Conservation (phyloP, 2,113 vertebrate genomes). For the Phyllopteryx taeniolatus region DNA sequence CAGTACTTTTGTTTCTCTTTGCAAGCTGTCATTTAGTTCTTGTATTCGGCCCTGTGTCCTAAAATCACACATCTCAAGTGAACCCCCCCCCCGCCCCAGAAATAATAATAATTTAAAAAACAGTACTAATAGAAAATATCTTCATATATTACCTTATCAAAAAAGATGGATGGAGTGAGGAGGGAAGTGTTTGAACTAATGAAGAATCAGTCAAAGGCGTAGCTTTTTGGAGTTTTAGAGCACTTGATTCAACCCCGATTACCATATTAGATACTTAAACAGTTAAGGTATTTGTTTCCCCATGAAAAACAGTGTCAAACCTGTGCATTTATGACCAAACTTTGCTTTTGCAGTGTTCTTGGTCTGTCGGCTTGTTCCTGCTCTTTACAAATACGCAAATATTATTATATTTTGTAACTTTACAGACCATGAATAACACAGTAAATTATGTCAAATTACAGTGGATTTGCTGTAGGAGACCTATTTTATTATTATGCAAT, state of each 20-base stretch:
- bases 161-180: too few relatives aligned
- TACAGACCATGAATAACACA: neutral
- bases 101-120: neutral
- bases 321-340: neutral
- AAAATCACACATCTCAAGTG: neutral
- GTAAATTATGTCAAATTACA: neutral
- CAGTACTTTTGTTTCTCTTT: constrained; percentile 30
- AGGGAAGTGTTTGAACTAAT: too few relatives aligned
- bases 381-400: neutral
- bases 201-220: too few relatives aligned
- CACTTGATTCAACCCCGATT: too few relatives aligned
- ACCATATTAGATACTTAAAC: too few relatives aligned
- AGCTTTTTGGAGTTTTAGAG: too few relatives aligned
- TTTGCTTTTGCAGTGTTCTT: neutral
- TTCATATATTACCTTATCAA: too few relatives aligned
- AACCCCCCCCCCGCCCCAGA: neutral
- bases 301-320: too few relatives aligned
- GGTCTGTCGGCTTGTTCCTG: neutral
- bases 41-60: constrained; percentile 18
- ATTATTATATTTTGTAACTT: neutral
- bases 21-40: constrained; percentile 41
- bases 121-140: too few relatives aligned
- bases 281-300: too few relatives aligned
- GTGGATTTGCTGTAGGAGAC: neutral
- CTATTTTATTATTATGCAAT: neutral